Percentiles rank a stretch among this genome's conserved stretches.
These are phyloP conservation scores for Aurelia coerulea DNA, from an alignment of 30 jellyfish, hydroid and myxozoan species.

Conservation along the genomic window DNA sequence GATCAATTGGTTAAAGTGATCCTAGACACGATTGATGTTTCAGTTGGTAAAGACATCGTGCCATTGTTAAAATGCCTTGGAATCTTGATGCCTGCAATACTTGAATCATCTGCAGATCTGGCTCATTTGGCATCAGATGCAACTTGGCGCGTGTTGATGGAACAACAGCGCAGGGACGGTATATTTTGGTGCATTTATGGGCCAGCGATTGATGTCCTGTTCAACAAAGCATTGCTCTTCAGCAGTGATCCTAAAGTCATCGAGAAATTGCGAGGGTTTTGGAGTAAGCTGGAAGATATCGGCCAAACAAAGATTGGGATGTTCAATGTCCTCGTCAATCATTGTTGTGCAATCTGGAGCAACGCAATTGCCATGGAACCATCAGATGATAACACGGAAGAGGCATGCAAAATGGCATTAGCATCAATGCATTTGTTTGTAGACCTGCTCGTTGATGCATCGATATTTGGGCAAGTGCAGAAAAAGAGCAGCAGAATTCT, in stretches of 20 bases:
- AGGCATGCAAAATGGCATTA: neutral
- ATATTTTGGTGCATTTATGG: conserved; percentile 71
- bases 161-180: conserved; percentile 67
- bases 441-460: conserved; percentile 63
- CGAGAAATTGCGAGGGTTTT: conserved; percentile 23
- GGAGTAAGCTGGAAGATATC: conserved; percentile 63
- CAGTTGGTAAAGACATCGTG: conserved; percentile 65
- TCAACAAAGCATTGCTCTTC: conserved; percentile 47
- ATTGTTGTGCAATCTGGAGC: conserved; percentile 60
- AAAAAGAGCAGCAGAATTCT: conserved; percentile 53
- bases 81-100: conserved; percentile 28
- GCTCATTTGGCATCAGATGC: conserved; percentile 29
- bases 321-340: conserved; percentile 52
- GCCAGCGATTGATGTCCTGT: conserved; percentile 53
- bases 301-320: conserved; percentile 79
- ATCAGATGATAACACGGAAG: neutral
- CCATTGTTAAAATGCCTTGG: conserved; percentile 65
- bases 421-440: conserved; percentile 9
- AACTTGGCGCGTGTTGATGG: conserved; percentile 62
- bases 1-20: conserved; percentile 1
- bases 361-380: neutral
- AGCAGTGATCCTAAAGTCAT: conserved; percentile 3
- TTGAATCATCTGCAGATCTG: neutral
- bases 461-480: conserved; percentile 87
- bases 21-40: conserved; percentile 33